These are phyloP conservation scores for Prionailurus viverrinus DNA, from an alignment of 2,113 vertebrate genomes.

Conservation along the genomic window DNA sequence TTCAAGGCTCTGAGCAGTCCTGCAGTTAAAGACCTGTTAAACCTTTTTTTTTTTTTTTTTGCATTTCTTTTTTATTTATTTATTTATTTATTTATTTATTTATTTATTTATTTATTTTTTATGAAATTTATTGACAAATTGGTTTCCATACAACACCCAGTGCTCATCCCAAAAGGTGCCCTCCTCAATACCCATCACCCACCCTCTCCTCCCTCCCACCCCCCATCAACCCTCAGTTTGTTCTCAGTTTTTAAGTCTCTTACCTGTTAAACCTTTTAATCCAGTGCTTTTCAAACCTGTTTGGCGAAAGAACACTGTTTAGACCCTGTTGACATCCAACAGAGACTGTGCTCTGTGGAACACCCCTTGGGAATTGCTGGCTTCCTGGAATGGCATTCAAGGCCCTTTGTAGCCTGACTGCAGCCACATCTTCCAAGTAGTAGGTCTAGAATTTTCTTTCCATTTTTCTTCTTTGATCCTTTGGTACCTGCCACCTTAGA, in stretches of 20 bases:
- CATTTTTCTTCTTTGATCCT: neutral
- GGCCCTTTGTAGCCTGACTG: neutral
- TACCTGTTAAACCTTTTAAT: neutral
- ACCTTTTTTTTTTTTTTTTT: too few relatives aligned
- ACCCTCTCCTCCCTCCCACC: too few relatives aligned
- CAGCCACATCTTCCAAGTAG: neutral
- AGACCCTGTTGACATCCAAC: neutral
- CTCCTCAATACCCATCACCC: too few relatives aligned
- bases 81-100: too few relatives aligned
- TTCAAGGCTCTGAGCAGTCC: neutral
- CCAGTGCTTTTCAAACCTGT: neutral
- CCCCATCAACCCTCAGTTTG: too few relatives aligned
- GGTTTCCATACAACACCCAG: too few relatives aligned
- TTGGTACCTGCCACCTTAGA: neutral
- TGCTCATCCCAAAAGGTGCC: too few relatives aligned
- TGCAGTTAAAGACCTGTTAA: neutral
- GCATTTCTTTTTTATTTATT: too few relatives aligned
- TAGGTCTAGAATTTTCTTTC: slow-evolving; percentile 6
- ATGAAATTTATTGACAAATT: too few relatives aligned
- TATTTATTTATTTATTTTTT: too few relatives aligned
- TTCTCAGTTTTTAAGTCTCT: too few relatives aligned
- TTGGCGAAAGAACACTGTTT: neutral
- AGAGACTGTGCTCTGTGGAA: neutral
- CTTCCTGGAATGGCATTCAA: neutral
- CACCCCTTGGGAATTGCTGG: neutral